Base-by-base conservation (phyloP, 1,140 invertebrate genomes). In the Drosophila mayri region DNA sequence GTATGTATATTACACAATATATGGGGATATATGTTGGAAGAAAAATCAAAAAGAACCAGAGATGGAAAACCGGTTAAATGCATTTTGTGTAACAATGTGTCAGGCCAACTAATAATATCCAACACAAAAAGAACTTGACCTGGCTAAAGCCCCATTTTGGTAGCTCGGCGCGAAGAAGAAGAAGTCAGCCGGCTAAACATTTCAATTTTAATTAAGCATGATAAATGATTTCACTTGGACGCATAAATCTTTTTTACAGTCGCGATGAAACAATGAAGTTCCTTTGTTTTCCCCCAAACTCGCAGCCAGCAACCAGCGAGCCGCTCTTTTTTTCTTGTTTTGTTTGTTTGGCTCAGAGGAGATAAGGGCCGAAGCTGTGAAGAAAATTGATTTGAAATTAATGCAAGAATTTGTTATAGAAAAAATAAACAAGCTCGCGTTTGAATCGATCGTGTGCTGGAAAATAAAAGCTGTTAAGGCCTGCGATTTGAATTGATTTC, bases 321-420 rank as follows among this genome's bases (percentile, higher is more conserved):
- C 62, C 57, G 47, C 41, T 37, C 50, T 55, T 55, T 50, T 62
- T 37, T 57, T 55, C 41, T 38, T 62, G 47, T 37, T 55, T 61
- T 66, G 47, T 47, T 61, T 65, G 50, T 61, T 66, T 78, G 59
- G 50, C 62, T 44, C 54, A 57, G 40, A 59, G 60, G 66, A 71
- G 73, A 76, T 66, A 60, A 73, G 71, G 68, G 71, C 70, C 72
- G 57, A 70, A 68, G 90, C 90, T 92, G 90, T 91, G 90, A 90
- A 90, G 90, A 90, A 92, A 92, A 91, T 92, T 92, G 90, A 92
- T 92, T 92, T 83, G 90, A 92, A 92, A 92, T 92, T 92, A 91
- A 92, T 92, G 90, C 90, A 92, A 90, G 90, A 91, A 92, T 92
- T 91, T 92, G 88, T 91, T 90, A 90, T 90, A 90, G 86, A 90